Base-by-base conservation (phyloP, 2,797 vertebrate genomes). In the Amblyopsis hoosieri region DNA sequence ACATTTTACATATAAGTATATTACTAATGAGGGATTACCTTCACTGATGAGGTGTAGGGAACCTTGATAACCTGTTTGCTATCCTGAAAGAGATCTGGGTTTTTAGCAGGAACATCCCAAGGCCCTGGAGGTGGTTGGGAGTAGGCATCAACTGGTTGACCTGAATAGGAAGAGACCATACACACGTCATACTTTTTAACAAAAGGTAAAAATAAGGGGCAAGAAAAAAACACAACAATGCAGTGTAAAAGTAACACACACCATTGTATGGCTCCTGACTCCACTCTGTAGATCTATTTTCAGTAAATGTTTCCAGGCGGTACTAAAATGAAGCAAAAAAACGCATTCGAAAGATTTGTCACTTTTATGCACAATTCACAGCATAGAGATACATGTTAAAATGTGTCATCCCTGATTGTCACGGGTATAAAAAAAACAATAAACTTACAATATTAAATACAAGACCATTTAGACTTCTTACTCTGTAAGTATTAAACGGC, bases 1-100 rank as follows among this genome's bases (percentile, higher is more conserved):
- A 0, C 2, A 5, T 56, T 37, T 51, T 56, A n/a, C 3, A 31
- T 3, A 10, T 7, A 49, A 11, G 1, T 19, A n/a, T 33, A 14
- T 33, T 2, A 46, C 29, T 6, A 23, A 62, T 12, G 1, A 14
- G 13, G 13, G 23, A 55, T 71, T 84, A 92, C 92, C 90, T 94
- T 94, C 52, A 91, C 3, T 15, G 92, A 94, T 33, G 93, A 92
- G 1, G 93, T 94, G 71, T 90, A 85, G 2, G 93, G 92, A 68
- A 94, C 92, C 75, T 69, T 92, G 37, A 93, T 78, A 12, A 52
- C 23, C 64, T 93, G 81, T 59, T 80, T 80, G 12, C 14, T 45
- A 1, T 92, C 79, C 45, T 81, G 2, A 64, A 93, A 94, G 54
- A 89, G 88, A 55, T 0, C 70, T 0, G 91, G 86, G 0, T 64